Percentiles rank a stretch among this genome's conserved stretches.
Conservation (phyloP, 2,113 vertebrate genomes). For the Castor canadensis region DNA sequence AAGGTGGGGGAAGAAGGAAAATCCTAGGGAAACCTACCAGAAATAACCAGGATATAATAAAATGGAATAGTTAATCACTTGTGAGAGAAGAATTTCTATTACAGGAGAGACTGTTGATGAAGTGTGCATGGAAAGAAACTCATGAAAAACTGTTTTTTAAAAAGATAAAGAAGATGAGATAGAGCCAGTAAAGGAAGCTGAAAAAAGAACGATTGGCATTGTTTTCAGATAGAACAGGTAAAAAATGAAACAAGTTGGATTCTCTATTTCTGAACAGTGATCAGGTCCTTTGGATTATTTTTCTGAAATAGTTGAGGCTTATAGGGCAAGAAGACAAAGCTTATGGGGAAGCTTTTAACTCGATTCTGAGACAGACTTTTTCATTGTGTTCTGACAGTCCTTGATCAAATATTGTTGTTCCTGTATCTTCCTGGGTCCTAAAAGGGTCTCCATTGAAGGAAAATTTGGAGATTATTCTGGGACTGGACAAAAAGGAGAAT, state of each 20-base stretch:
- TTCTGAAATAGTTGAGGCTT: neutral
- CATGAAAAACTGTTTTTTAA: neutral
- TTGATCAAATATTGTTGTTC: neutral
- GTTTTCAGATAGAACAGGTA: neutral
- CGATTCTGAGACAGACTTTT: neutral
- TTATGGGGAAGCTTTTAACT: fast-evolving
- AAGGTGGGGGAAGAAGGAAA: neutral
- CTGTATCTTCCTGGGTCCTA: neutral
- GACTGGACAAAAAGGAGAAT: neutral
- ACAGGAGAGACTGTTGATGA: neutral
- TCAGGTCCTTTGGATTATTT: neutral
- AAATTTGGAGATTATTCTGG: neutral
- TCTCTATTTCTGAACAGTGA: neutral
- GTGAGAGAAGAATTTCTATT: neutral
- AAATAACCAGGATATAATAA: neutral
- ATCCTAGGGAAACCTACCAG: neutral
- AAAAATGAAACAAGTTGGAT: neutral
- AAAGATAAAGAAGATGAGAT: neutral
- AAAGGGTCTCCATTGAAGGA: neutral
- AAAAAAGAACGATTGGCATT: neutral
- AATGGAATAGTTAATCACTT: neutral
- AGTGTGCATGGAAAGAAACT: neutral
- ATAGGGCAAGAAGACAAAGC: neutral
- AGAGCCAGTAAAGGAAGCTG: neutral
- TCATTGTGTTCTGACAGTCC: neutral